phyloP scores from a whole-genome alignment of 2,888 invertebrate genomes.

The Coecobrya sp. region DNA sequence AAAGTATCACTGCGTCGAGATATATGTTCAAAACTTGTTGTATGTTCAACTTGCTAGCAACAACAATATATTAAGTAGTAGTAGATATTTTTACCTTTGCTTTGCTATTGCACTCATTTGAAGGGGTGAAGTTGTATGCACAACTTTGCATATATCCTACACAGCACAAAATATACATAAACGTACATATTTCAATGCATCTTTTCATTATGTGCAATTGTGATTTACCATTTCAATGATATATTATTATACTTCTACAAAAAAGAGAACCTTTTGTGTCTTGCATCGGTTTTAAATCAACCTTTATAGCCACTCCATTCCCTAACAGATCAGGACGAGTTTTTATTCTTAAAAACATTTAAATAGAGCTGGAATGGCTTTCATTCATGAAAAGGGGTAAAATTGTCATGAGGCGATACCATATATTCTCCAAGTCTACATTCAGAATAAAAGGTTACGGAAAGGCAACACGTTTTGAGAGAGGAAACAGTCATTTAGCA shows the following conservation, averaged over 20 bases:
- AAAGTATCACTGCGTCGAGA: background rate
- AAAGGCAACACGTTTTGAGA: background rate
- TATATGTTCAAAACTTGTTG: background rate
- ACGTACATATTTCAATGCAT: background rate
- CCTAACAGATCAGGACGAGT: background rate
- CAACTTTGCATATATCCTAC: background rate
- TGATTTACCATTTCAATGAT: slow-evolving; percentile 40
- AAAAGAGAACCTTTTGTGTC: background rate
- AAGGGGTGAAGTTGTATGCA: slow-evolving; percentile 25
- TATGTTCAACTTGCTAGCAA: background rate
- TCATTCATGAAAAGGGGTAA: slow-evolving; percentile 36
- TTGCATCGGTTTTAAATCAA: slow-evolving; percentile 52
- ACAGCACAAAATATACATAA: background rate
- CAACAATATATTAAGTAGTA: too few species aligned
- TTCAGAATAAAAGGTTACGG: background rate
- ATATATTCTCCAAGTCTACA: background rate
- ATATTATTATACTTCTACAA: background rate
- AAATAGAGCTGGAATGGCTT: slow-evolving; percentile 47
- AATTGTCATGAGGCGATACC: slow-evolving; percentile 4
- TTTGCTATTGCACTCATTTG: background rate
- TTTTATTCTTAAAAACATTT: slow-evolving; percentile 50
- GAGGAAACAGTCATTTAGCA: slow-evolving; percentile 30
- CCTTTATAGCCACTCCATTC: slow-evolving; percentile 41
- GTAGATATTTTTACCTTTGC: slow-evolving; percentile 29
- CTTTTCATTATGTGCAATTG: slow-evolving; percentile 4